Evolutionary conservation across 2,797 vertebrate genomes (phyloP), one percentile per base, ranked within the genome.

Genomic region (Chaetodon trifasciatus): DNA sequence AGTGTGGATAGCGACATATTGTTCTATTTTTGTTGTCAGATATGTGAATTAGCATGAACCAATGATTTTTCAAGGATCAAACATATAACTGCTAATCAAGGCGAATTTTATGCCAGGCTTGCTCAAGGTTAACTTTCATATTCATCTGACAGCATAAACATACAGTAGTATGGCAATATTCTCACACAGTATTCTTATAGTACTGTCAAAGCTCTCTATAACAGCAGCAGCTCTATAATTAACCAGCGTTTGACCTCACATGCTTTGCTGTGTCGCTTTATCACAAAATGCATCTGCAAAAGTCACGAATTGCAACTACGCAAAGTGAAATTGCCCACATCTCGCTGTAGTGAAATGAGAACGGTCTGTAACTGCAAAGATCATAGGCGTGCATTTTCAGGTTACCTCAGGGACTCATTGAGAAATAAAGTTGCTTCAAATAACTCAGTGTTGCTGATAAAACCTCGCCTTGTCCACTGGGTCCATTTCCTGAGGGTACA

Each of bases 291-390:
- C 35, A 55, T 52, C 35, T 70, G 10, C 24, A 65, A 32, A 19
- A n/a, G 28, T 32, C 28, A 32, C 35, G 28, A 52, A 40, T 28
- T 52, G 42, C 28, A 3, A 32, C 39, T 10, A 39, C 39, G 8
- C 39, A 40, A 8, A 40, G 28, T 28, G 28, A 28, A 28, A 76
- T 83, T 60, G 15, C 1, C 11, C 46, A 64, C 37, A 84, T 77
- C 70, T 60, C 46, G 12, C 0, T 66, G 62, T 21, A n/a, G 47
- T 49, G 52, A 39, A 32, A 66, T 42, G 23, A 42, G 2, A 56
- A 13, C 32, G 39, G 32, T 3, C 12, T 56, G 21, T 6, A 39
- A n/a, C 32, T 65, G 28, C 56, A 46, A 24, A 67, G 10, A 61
- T 67, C 17, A 70, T 28, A 70, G 13, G 53, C 5, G 49, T 8